Evolutionary conservation across 2,797 vertebrate genomes (phyloP), one percentile per base, ranked within the genome.

Genomic region (Potorous gilbertii): DNA sequence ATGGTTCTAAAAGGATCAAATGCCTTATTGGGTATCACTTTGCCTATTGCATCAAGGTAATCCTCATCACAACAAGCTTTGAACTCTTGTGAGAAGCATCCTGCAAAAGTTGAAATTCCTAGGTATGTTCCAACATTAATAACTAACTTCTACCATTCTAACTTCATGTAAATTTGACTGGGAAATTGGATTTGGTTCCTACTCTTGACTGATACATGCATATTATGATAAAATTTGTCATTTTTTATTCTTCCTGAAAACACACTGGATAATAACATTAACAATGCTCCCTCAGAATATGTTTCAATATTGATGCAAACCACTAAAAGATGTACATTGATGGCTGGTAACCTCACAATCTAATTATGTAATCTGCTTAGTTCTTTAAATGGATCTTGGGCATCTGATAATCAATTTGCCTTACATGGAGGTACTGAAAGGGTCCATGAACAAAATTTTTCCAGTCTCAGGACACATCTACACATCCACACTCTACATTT

Each of bases 21-120:
- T 91, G 66, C 87, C 93, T 95, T 97, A 66, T 92, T 93, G 91
- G 34, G 54, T 95, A 92, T 29, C 29, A 24, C 96, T 97, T 93
- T 93, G 14, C 18, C 92, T 57, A 4, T 90, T 89, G 6, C 6
- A 91, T 31, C 31, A 56, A 52, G 11, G 52, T 3, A 8, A 62
- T 27, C 5, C 21, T 92, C 56, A 13, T 14, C 66, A 40, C 8
- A 57, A 21, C 27, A 55, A 57, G 31, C 4, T 8, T 40, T 56
- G 28, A 93, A 24, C 57, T 89, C 40, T 56, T 56, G 13, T 54
- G 62, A 93, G 91, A 91, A 52, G 9, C 3, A 46, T 0, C 2
- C 12, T 91, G 5, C 40, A 81, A 66, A 57, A 62, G 56, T 94
- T 89, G 59, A 16, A 21, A 50, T 59, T 92, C 95, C 11, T 55